Evolutionary conservation across 2,888 invertebrate genomes (phyloP), one percentile per base, ranked within the genome.

Genomic region (Eurois occulta): DNA sequence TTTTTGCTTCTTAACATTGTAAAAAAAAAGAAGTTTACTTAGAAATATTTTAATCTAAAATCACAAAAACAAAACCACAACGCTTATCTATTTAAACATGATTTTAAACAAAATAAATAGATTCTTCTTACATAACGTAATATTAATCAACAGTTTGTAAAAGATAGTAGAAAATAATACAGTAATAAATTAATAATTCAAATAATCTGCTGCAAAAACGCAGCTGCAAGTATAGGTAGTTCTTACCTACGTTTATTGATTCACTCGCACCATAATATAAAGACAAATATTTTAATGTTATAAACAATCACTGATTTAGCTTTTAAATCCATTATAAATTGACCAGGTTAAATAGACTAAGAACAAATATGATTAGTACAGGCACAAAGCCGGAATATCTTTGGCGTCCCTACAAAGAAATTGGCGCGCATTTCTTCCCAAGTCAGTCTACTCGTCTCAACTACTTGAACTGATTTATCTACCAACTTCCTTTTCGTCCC

Each of bases 381-480:
- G 3, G 79, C 72, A 69, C 88, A 88, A 38, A 88, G 75, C 8
- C 73, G 78, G 21, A 83, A 85, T 55, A 88, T 79, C 32, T 88
- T 88, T 0, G 88, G 88, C 6, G 82, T 66, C 0, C 90, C 87
- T 0, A 83, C 79, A 74, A 89, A 89, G 21, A 88, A 83, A 21
- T 88, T 82, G 1, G 28, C 28, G 0, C 76, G 73, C 24, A 86
- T 64, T 21, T 88, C 80, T 0, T 80, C 70, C 90, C 90, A 89
- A 0, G 75, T 28, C 18, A 48, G 66, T 21, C 55, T 64, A 2
- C 6, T 58, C 0, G 77, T 79, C 21, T 79, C 77, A 1, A 38
- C 66, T 5, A 77, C 28, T 28, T 85, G 85, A 66, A 80, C 41
- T 10, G 80, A 75, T 10, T 71, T 81, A 66, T 84, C 78, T n/a